Conservation (phyloP, 2,888 invertebrate species). For the Ichneumon xanthorius region DNA sequence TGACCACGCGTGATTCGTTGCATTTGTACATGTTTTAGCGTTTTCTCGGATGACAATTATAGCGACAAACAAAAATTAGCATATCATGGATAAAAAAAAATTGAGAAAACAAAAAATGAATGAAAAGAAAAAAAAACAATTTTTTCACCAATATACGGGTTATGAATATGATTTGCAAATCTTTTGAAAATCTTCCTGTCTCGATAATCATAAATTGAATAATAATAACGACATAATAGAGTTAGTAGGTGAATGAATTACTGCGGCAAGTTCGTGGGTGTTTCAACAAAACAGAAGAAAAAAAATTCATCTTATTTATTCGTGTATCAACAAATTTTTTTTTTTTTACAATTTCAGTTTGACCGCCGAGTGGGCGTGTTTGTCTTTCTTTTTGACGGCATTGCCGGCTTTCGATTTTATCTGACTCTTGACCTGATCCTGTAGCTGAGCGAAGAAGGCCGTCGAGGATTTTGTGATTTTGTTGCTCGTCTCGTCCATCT, state of each 20-base stretch:
- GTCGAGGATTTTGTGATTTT: conserved; percentile 90
- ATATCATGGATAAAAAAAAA: conserved; percentile 55
- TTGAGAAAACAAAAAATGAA: conserved; percentile 49
- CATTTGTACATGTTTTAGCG: conserved; percentile 79
- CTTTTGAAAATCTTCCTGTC: conserved; percentile 56
- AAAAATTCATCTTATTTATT: conserved; percentile 61
- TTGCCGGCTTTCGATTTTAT: conserved; percentile 85
- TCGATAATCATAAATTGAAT: background rate
- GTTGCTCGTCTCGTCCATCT: conserved; percentile 84
- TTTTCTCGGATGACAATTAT: conserved; percentile 73
- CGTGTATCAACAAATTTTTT: conserved; percentile 68
- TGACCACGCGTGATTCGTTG: conserved; percentile 79
- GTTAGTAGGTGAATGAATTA: conserved; percentile 17
- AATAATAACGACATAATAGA: conserved; percentile 31
- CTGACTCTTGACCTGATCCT: conserved; percentile 89
- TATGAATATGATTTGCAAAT: conserved; percentile 73
- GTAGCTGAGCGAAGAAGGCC: conserved; percentile 94
- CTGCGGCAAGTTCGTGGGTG: conserved; percentile 4
- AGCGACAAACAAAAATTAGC: conserved; percentile 65
- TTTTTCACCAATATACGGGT: conserved; percentile 79
- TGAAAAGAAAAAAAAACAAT: conserved; percentile 46
- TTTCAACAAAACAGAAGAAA: conserved; percentile 42
- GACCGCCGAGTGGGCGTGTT: conserved; percentile 85
- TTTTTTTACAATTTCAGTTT: conserved; percentile 88
- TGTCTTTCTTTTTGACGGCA: conserved; percentile 78